A percentile compares a stretch with the other conserved stretches of the same genome.
phyloP scores from a whole-genome alignment of 1,140 invertebrate species.

The Drosophila nigrodunni region DNA sequence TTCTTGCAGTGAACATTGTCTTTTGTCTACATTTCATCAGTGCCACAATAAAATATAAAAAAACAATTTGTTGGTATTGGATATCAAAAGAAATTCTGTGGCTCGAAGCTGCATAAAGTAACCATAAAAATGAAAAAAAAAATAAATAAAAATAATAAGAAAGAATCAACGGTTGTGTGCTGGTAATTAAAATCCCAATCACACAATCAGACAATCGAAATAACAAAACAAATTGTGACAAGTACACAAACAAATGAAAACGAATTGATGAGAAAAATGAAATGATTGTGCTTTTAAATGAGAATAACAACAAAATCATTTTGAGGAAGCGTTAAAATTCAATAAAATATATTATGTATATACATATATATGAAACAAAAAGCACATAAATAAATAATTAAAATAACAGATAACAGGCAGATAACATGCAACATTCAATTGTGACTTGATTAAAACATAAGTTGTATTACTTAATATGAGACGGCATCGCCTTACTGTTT shows the following conservation, averaged over 20 bases:
- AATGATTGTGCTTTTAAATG: slow-evolving; percentile 29
- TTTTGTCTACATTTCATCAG: slow-evolving; percentile 31
- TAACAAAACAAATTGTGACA: slow-evolving; percentile 24
- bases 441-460: slow-evolving; percentile 11
- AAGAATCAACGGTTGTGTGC: slow-evolving; percentile 26
- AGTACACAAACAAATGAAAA: slow-evolving; percentile 12
- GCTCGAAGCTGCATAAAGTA: slow-evolving; percentile 1
- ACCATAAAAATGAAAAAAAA: not conserved
- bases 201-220: slow-evolving; percentile 15
- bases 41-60: slow-evolving; percentile 10
- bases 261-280: slow-evolving; percentile 25
- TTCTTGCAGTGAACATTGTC: slow-evolving; percentile 7
- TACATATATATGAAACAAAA: slow-evolving; percentile 9
- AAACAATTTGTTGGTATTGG: not conserved
- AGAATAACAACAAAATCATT: slow-evolving; percentile 20
- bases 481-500: not conserved
- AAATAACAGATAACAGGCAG: slow-evolving; percentile 32
- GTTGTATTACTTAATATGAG: not conserved
- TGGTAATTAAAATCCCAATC: slow-evolving; percentile 40
- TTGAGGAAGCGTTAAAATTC: slow-evolving; percentile 21
- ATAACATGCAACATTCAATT: slow-evolving; percentile 47
- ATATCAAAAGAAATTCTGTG: not conserved
- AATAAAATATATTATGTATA: slow-evolving; percentile 2
- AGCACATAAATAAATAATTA: slow-evolving; percentile 17
- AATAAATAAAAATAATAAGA: slow-evolving; percentile 9